Evolutionary conservation across 2,888 invertebrate species (phyloP).

Genomic region (Euspilapteryx auroguttella): DNA sequence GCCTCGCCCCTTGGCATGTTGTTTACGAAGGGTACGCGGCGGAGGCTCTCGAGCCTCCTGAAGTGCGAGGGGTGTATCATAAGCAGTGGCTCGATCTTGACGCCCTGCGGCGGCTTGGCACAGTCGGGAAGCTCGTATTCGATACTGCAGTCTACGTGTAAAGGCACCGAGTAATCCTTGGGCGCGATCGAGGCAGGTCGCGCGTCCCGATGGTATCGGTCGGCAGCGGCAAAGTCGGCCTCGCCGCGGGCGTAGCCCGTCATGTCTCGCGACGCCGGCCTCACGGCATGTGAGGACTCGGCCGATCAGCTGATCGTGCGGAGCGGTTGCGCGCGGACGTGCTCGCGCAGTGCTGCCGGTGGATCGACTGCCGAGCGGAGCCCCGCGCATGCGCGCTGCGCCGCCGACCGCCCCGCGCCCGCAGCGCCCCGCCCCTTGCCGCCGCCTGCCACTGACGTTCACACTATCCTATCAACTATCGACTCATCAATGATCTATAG

Average conservation of each 20-base stretch:
- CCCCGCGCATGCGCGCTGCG: constrained; percentile 18
- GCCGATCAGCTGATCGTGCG: constrained; percentile 46
- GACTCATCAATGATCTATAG: too few relatives aligned
- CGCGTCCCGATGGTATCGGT: constrained; percentile 46
- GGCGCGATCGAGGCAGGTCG: constrained; percentile 56
- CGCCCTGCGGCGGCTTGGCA: constrained; percentile 84
- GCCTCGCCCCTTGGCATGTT: constrained; percentile 70
- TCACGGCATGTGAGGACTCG: constrained; percentile 53
- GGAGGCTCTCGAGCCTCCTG: constrained; percentile 81
- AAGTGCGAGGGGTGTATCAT: constrained; percentile 92
- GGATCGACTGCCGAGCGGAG: constrained; percentile 28
- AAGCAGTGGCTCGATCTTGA: constrained; percentile 79
- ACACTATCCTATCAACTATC: too few relatives aligned
- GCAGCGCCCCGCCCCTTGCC: constrained; percentile 17
- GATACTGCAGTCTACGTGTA: constrained; percentile 89
- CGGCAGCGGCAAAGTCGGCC: constrained; percentile 48
- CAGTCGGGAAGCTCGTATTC: constrained; percentile 90
- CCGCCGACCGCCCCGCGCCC: constrained; percentile 20
- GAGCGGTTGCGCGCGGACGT: constrained; percentile 28
- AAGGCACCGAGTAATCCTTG: constrained; percentile 83
- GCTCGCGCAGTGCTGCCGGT: constrained; percentile 27
- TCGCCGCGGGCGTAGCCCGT: constrained; percentile 56
- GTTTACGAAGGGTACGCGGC: constrained; percentile 81
- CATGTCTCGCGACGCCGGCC: constrained; percentile 46
- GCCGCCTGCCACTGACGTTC: too few relatives aligned